These are phyloP conservation scores for Rhagoletis zephyria DNA, from an alignment of 1,140 invertebrate genomes.

Conservation along the genomic window DNA sequence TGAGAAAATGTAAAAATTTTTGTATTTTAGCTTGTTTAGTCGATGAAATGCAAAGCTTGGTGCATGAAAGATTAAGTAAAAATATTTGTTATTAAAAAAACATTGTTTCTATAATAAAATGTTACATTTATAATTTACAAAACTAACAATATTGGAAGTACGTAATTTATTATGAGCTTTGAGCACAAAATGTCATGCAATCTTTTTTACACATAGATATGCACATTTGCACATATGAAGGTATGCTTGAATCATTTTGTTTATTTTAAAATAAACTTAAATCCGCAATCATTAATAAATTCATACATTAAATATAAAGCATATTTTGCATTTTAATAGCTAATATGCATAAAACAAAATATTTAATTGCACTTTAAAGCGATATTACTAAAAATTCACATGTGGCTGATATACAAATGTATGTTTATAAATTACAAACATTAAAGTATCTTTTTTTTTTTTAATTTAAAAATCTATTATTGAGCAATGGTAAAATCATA, in stretches of 20 bases:
- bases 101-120: too few species aligned
- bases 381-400: constrained; percentile 39
- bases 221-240: too few species aligned
- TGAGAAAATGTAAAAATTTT: background rate
- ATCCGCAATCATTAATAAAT: too few species aligned
- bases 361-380: constrained; percentile 26
- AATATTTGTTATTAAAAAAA: too few species aligned
- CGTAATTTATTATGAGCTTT: constrained; percentile 37
- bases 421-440: background rate
- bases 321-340: too few species aligned
- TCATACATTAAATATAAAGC: too few species aligned
- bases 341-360: background rate
- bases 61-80: too few species aligned
- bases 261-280: too few species aligned
- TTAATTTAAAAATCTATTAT: background rate
- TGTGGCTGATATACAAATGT: background rate
- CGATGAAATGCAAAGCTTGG: background rate
- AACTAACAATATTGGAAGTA: constrained; percentile 28
- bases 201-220: too few species aligned
- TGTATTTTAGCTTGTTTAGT: background rate
- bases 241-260: too few species aligned
- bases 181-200: constrained; percentile 36
- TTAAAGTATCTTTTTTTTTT: background rate
- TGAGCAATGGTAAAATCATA: background rate
- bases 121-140: background rate